Percentiles rank a stretch among this genome's conserved stretches.
phyloP scores from a whole-genome alignment of 1,140 invertebrate genomes.

The Delia radicum region DNA sequence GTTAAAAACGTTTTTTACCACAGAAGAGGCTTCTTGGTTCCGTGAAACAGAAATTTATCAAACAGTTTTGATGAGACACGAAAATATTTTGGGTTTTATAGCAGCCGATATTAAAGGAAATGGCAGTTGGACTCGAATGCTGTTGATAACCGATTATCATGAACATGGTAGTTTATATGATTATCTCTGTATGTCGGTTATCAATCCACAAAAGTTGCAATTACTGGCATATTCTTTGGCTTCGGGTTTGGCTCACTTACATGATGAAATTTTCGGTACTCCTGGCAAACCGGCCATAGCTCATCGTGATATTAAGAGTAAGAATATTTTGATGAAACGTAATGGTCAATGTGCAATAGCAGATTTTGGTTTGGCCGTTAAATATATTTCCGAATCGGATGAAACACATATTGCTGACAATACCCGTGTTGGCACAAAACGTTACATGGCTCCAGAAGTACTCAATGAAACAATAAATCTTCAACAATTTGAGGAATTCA shows the following conservation, averaged over 20 bases:
- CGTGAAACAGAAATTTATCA: conserved; percentile 90
- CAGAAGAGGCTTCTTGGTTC: conserved; percentile 87
- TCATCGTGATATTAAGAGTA: conserved; percentile 93
- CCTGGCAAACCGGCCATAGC: conserved; percentile 88
- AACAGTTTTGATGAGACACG: conserved; percentile 87
- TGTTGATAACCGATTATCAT: conserved; percentile 80
- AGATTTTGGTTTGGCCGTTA: conserved; percentile 92
- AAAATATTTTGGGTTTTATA: conserved; percentile 89
- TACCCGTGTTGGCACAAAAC: conserved; percentile 77
- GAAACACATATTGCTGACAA: conserved; percentile 83
- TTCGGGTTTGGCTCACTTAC: conserved; percentile 82
- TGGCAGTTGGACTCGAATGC: conserved; percentile 64
- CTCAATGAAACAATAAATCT: conserved; percentile 79
- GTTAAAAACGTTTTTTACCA: conserved; percentile 88
- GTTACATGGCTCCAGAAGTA: conserved; percentile 93
- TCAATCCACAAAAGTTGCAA: conserved; percentile 68
- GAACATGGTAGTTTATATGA: conserved; percentile 87
- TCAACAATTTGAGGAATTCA: conserved; percentile 87
- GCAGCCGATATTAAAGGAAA: conserved; percentile 77
- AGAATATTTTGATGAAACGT: conserved; percentile 91
- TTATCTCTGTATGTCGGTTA: conserved; percentile 74
- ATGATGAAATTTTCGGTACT: conserved; percentile 90
- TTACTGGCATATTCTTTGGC: conserved; percentile 74
- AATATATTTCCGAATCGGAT: conserved; percentile 79
- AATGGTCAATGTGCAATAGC: conserved; percentile 93